A percentile compares a stretch with the other conserved stretches of the same genome.
Evolutionary conservation across 2,888 invertebrate genomes (phyloP).

Genomic region (Parochlus steinenii): DNA sequence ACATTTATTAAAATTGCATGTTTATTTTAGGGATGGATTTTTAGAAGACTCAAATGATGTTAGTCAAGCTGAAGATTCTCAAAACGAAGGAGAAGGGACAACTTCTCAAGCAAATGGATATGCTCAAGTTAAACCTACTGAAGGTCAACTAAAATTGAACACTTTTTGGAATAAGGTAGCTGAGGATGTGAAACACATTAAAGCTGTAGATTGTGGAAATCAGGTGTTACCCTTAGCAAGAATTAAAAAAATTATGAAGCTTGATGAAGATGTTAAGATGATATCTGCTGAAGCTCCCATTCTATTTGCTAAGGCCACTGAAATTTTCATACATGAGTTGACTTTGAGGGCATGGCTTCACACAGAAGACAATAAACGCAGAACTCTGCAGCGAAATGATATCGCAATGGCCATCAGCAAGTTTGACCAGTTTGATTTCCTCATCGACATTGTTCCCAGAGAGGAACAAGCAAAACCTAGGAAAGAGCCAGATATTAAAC

Average conservation of each 20-base stretch:
- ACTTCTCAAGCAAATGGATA: too few species aligned
- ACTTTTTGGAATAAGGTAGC: conserved; percentile 71
- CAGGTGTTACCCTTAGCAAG: conserved; percentile 90
- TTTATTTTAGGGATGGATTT: too few species aligned
- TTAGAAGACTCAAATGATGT: too few species aligned
- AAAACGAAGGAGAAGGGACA: too few species aligned
- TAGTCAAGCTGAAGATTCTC: too few species aligned
- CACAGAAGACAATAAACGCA: conserved; percentile 90
- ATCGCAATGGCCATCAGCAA: conserved; percentile 95
- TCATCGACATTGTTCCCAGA: conserved; percentile 96
- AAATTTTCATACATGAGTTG: conserved; percentile 94
- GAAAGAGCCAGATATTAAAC: conserved; percentile 38
- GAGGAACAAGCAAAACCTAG: conserved; percentile 80
- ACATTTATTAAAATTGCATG: too few species aligned
- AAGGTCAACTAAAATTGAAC: conserved; percentile 52
- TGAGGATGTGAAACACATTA: conserved; percentile 63
- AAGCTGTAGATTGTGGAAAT: conserved; percentile 67
- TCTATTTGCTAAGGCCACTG: conserved; percentile 93
- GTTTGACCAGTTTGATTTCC: conserved; percentile 95
- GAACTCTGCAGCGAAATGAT: conserved; percentile 90
- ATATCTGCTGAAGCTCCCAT: conserved; percentile 97
- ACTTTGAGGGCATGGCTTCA: conserved; percentile 94
- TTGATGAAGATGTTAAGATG: conserved; percentile 99
- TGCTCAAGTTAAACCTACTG: conserved; percentile 30
- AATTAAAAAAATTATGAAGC: conserved; percentile 98